These are phyloP conservation scores for Artibeus jamaicensis DNA, from an alignment of 2,797 vertebrate genomes.

Conservation along the genomic window DNA sequence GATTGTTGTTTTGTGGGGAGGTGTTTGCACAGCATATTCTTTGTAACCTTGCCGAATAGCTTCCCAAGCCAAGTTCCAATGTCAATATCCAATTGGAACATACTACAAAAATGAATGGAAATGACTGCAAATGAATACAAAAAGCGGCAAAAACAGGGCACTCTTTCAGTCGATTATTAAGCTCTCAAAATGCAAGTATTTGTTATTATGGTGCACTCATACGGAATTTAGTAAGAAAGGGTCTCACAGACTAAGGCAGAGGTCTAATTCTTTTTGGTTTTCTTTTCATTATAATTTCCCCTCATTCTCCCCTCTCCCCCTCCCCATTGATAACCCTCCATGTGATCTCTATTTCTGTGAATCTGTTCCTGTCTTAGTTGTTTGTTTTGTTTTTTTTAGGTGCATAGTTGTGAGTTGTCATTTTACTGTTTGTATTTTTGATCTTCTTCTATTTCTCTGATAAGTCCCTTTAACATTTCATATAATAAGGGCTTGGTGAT, in stretches of 20 bases:
- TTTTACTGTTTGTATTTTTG: no score
- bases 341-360: no score
- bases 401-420: no score
- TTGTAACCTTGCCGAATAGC: neutral
- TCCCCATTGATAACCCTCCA: no score
- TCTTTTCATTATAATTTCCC: no score
- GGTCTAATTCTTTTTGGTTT: neutral
- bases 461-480: no score
- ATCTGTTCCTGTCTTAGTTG: no score
- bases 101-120: constrained; percentile 15
- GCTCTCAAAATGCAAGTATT: constrained; percentile 10
- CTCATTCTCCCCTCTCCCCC: no score
- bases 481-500: no score
- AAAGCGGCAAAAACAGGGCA: neutral
- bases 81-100: neutral
- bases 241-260: neutral
- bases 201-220: neutral
- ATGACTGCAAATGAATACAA: neutral
- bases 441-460: no score
- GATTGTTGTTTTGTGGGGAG: neutral
- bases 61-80: constrained; percentile 1
- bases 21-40: neutral
- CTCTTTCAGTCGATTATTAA: neutral
- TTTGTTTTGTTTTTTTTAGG: no score
- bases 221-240: neutral